These are phyloP conservation scores for Natator depressus DNA, from an alignment of 2,113 vertebrate genomes.

Conservation along the genomic window DNA sequence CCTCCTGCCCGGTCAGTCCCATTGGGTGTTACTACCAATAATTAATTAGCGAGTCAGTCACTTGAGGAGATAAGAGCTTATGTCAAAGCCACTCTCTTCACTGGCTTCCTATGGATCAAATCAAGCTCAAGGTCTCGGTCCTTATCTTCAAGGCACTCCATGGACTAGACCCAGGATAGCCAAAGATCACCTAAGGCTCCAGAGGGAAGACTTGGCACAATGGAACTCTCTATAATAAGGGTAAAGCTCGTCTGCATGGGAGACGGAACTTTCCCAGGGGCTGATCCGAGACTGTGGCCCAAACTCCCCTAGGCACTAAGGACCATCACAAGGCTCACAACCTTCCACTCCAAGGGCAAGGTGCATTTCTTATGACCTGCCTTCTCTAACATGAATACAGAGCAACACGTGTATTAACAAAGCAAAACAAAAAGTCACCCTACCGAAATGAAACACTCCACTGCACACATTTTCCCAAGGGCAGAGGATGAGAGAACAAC, in stretches of 20 bases:
- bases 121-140: fast-evolving
- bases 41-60: not conserved
- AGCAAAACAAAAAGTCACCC: not conserved
- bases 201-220: not conserved
- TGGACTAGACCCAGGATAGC: fast-evolving
- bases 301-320: not conserved
- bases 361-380: not conserved
- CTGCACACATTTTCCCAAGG: not conserved
- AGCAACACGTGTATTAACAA: not conserved
- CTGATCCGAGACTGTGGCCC: not conserved
- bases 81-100: not conserved
- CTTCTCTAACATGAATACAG: not conserved
- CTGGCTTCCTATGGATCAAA: not conserved
- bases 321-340: not conserved
- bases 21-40: fast-evolving
- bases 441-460: not conserved
- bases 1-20: not conserved
- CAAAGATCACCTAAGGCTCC: not conserved
- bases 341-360: not conserved
- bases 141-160: not conserved
- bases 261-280: not conserved
- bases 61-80: not conserved
- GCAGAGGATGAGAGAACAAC: not conserved
- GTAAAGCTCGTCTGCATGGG: not conserved
- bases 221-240: not conserved